phyloP scores from a whole-genome alignment of 2,113 vertebrate species.

The Tonatia bakeri region DNA sequence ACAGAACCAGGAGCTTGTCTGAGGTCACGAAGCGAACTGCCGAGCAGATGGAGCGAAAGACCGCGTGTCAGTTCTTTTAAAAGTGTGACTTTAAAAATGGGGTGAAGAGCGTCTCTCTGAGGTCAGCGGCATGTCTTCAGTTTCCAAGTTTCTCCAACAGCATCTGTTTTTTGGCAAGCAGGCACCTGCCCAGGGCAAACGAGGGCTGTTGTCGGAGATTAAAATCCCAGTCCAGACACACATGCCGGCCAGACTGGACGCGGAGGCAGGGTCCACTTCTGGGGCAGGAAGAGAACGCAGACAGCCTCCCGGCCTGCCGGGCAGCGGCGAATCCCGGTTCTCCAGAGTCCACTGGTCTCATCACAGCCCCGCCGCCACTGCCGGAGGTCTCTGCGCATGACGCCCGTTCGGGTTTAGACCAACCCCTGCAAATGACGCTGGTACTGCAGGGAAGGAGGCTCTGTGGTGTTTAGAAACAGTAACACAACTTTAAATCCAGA shows the following conservation, averaged over 20 bases:
- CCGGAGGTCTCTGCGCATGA: neutral
- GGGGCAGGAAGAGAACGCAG: neutral
- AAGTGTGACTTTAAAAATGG: neutral
- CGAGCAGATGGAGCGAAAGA: neutral
- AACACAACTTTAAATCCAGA: too few relatives aligned
- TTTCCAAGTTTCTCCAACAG: slow-evolving; percentile 39
- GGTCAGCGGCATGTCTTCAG: neutral
- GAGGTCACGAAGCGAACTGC: neutral
- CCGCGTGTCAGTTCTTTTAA: neutral
- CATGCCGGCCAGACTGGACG: too few relatives aligned
- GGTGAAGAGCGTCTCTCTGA: neutral
- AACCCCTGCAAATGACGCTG: too few relatives aligned
- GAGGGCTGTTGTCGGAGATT: slow-evolving; percentile 17
- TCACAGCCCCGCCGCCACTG: neutral
- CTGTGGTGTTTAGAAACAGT: too few relatives aligned
- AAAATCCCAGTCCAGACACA: slow-evolving; percentile 21
- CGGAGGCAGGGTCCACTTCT: neutral
- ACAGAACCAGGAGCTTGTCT: neutral
- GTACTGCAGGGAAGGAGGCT: too few relatives aligned
- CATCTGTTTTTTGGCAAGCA: slow-evolving; percentile 41
- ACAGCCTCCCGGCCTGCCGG: neutral
- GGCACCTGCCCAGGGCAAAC: slow-evolving; percentile 25
- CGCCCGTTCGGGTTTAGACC: neutral
- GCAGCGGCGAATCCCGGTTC: neutral
- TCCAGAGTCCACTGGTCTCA: neutral